Conservation (phyloP, 53 echinoderm and acorn worm species). For the Glandiceps talaboti region DNA sequence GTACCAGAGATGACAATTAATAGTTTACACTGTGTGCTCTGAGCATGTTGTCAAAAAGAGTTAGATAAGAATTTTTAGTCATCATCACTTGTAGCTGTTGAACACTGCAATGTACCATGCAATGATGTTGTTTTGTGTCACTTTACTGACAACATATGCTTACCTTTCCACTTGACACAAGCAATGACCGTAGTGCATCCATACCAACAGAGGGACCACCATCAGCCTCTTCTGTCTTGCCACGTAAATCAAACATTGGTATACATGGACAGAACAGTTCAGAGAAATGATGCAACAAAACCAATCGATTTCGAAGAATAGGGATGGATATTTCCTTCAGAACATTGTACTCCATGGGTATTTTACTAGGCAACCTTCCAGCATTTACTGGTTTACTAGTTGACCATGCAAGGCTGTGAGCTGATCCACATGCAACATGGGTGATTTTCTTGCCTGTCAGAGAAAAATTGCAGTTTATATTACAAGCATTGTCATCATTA, state of each 20-base stretch:
- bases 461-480: no score
- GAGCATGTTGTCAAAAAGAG: no score
- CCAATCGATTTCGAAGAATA: slow-evolving; percentile 78
- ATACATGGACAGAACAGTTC: slow-evolving; percentile 98
- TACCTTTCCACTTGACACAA: slow-evolving; percentile 95
- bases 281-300: slow-evolving; percentile 89
- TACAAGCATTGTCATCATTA: no score
- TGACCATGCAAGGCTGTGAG: slow-evolving; percentile 98
- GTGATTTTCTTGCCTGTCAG: slow-evolving; percentile 91
- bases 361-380: slow-evolving; percentile 53
- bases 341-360: slow-evolving; percentile 98
- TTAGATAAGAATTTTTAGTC: no score
- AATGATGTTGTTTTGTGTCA: no score
- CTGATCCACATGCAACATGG: slow-evolving; percentile 94
- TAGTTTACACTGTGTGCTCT: no score
- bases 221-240: slow-evolving; percentile 27
- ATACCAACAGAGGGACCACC: slow-evolving; percentile 37
- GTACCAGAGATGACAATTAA: no score
- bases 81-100: no score
- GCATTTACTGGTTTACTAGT: slow-evolving; percentile 97
- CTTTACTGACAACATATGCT: no score
- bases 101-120: no score
- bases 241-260: slow-evolving; percentile 90
- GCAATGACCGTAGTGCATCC: slow-evolving; percentile 76
- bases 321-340: slow-evolving; percentile 73